Percentiles rank a stretch among this genome's conserved stretches.
phyloP scores from a whole-genome alignment of 2,113 vertebrate genomes.

The Scomber japonicus region DNA sequence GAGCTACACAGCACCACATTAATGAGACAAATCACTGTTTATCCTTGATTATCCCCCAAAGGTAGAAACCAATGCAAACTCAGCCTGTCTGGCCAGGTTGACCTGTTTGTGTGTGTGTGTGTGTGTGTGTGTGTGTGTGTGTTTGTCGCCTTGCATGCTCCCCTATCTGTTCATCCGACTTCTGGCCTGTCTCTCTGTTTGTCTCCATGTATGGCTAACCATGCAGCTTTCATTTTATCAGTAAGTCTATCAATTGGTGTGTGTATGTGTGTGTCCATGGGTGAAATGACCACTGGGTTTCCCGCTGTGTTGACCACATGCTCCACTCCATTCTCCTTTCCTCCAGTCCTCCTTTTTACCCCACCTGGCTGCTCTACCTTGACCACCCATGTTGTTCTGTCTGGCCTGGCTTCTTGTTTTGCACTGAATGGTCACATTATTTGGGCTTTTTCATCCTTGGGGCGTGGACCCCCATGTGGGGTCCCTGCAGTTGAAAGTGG shows the following conservation, averaged over 20 bases:
- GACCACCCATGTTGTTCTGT: conserved; percentile 73
- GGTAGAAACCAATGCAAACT: conserved; percentile 24
- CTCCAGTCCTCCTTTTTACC: conserved; percentile 38
- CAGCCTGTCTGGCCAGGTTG: conserved; percentile 37
- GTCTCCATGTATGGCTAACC: conserved; percentile 71
- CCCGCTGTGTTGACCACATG: conserved; percentile 69
- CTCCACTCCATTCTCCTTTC: conserved; percentile 53
- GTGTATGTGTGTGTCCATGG: conserved; percentile 73
- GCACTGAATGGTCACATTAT: conserved; percentile 51
- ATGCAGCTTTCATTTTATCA: conserved; percentile 68
- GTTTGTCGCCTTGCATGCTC: conserved; percentile 4
- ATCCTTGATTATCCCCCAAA: conserved; percentile 51
- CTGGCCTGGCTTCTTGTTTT: conserved; percentile 46
- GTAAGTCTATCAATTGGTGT: conserved; percentile 52
- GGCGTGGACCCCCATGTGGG: conserved; percentile 22
- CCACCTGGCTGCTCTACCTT: conserved; percentile 70
- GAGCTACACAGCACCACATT: conserved; percentile 41
- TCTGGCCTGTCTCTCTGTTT: conserved; percentile 53
- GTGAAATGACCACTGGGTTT: conserved; percentile 76
- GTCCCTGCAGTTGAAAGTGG: conserved; percentile 37
- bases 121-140: conserved; percentile 1
- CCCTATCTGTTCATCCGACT: conserved; percentile 53
- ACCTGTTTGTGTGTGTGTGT: conserved; percentile 42
- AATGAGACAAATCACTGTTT: conserved; percentile 56
- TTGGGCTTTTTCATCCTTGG: conserved; percentile 15